These are phyloP conservation scores for Subacronicta megacephala DNA, from an alignment of 2,888 invertebrate species.

Conservation along the genomic window DNA sequence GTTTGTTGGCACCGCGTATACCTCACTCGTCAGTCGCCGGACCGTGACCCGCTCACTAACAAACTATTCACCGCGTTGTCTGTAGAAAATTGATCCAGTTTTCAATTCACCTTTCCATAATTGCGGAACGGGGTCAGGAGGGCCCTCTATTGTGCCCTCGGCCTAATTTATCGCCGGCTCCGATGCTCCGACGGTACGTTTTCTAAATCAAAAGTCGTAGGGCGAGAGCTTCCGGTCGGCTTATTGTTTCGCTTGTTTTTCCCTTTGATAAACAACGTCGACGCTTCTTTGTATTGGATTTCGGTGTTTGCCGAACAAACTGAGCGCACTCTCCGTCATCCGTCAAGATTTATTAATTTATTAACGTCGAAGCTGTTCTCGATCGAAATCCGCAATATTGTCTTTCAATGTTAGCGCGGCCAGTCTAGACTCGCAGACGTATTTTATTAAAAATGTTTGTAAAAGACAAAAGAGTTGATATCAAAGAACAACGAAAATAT, in stretches of 20 bases:
- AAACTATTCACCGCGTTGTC: conserved; percentile 26
- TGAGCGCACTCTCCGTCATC: conserved; percentile 29
- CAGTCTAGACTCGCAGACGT: conserved; percentile 4
- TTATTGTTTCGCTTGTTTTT: conserved; percentile 72
- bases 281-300: conserved; percentile 77
- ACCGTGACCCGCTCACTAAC: conserved; percentile 5
- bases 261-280: conserved; percentile 73
- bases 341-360: conserved; percentile 53
- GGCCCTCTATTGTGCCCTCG: conserved; percentile 56
- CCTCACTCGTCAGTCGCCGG: not conserved
- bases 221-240: conserved; percentile 60
- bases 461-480: not conserved
- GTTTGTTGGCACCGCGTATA: not conserved
- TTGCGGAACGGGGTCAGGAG: conserved; percentile 60
- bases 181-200: conserved; percentile 44
- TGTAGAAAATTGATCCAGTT: conserved; percentile 59
- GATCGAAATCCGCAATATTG: conserved; percentile 20
- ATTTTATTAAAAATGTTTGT: conserved; percentile 11
- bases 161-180: conserved; percentile 59
- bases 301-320: conserved; percentile 52
- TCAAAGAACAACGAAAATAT: conserved; percentile 10
- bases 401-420: conserved; percentile 19
- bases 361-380: conserved; percentile 21
- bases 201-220: conserved; percentile 61
- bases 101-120: conserved; percentile 65